Base-by-base conservation (phyloP, 1,140 invertebrate species). In the Listronotus oregonensis region DNA sequence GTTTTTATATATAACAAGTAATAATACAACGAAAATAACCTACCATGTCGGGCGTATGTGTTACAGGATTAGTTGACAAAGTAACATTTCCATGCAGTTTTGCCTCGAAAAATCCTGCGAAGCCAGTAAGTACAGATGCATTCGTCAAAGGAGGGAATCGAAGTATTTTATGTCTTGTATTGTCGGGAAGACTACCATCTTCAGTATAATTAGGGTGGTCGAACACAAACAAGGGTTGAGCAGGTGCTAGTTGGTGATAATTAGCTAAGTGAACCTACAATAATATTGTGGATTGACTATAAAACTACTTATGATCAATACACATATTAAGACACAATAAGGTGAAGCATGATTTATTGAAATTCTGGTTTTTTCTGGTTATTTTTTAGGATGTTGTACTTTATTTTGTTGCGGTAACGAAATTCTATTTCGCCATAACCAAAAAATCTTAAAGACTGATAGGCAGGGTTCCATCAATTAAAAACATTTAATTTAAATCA, bases 31-130 rank as follows among this genome's bases (percentile, higher is more conserved):
- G 2, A 27, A 27, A 3, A 27, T 27, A 27, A 27, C 64, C 95
- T 71, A 96, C 93, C 93, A 98, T 95, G 74, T 91, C 91, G 4
- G 85, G 83, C 37, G 94, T 95, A 77, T 96, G 91, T 6, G 91
- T 94, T 14, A 85, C 81, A 5, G 96, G 96, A 69, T 92, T 85
- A 75, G 96, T 99, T 77, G 95, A 97, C 9, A 99, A 81, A 39
- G 81, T 88, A 43, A 97, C 85, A 76, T 94, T 86, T 71, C 90
- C 90, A 79, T 92, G 97, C 12, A 99, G 82, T 51, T 87, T 79
- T 46, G 91, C 88, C 72, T 97, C 91, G 82, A 99, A 99, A 78
- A 96, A 99, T 2, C 97, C 97, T 52, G 90, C 91, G 79, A 99
- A 94, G 6, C 95, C 96, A 79, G 97, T 94, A 44, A 98, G 79